A percentile compares a stretch with the other conserved stretches of the same genome.
Conservation (phyloP, 2,113 vertebrate species). For the Zosterops pallidus region DNA sequence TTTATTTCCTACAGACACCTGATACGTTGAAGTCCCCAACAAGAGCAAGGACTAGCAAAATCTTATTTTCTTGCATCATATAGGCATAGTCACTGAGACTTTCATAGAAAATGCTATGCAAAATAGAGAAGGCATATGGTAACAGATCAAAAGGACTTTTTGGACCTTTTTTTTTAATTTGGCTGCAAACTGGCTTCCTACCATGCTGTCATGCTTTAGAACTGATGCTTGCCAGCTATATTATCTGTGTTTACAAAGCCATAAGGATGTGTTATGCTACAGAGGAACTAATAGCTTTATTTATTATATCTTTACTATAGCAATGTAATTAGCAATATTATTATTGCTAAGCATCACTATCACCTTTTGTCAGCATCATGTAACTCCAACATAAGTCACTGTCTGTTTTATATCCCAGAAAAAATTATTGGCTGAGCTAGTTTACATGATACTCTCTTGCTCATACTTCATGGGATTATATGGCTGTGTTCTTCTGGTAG, state of each 20-base stretch:
- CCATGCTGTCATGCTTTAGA: background rate
- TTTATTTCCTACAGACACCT: background rate
- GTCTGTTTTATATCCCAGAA: constrained; percentile 15
- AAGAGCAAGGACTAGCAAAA: background rate
- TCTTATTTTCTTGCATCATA: background rate
- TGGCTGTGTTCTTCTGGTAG: background rate
- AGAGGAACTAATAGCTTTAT: constrained; percentile 61
- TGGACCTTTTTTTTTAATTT: constrained; percentile 3
- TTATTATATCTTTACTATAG: constrained; percentile 62
- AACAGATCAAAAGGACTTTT: background rate
- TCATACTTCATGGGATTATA: background rate
- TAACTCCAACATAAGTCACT: constrained; percentile 49
- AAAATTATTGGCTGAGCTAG: constrained; percentile 39
- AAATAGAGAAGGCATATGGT: background rate
- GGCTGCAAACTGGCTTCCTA: constrained; percentile 2
- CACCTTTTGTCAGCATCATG: constrained; percentile 53
- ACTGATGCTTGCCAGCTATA: constrained; percentile 38
- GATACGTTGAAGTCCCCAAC: accelerated
- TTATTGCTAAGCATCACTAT: constrained; percentile 57
- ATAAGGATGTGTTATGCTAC: constrained; percentile 55
- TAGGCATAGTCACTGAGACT: background rate
- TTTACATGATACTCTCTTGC: constrained; percentile 15
- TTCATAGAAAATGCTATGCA: background rate
- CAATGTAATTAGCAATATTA: constrained; percentile 67
- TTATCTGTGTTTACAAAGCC: constrained; percentile 56